Conservation (phyloP, 2,113 vertebrate species). For the Conger conger region DNA sequence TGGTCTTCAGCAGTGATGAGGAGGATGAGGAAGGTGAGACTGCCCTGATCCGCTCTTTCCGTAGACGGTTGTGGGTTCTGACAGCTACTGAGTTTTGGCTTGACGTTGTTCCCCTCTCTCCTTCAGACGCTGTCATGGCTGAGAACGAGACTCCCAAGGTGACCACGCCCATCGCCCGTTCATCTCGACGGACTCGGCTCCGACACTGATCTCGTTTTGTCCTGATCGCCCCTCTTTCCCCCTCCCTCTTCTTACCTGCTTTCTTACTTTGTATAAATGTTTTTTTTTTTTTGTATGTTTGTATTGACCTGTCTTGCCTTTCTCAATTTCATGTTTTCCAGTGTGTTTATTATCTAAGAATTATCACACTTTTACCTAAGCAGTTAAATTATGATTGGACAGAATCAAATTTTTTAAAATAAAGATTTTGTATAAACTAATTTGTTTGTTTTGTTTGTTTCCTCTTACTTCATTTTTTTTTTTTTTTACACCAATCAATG, state of each 20-base stretch:
- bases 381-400: not conserved
- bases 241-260: constrained; percentile 7
- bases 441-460: not conserved
- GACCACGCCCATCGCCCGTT: constrained; percentile 85
- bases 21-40: constrained; percentile 57
- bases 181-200: constrained; percentile 68
- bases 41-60: not conserved
- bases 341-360: not conserved
- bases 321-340: not conserved
- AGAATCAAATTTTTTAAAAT: not conserved
- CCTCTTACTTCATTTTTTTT: no score
- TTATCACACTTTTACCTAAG: no score
- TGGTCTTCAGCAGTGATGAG: constrained; percentile 89
- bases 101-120: constrained; percentile 2
- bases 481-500: not conserved
- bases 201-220: constrained; percentile 58
- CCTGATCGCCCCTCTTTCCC: not conserved
- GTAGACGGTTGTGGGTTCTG: not conserved
- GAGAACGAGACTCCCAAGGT: constrained; percentile 89
- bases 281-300: not conserved
- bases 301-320: not conserved
- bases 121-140: constrained; percentile 74
- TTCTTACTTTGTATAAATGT: not conserved
- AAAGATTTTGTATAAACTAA: not conserved
- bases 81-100: not conserved